These are phyloP conservation scores for Orthosia gothica DNA, from an alignment of 2,888 invertebrate genomes.

Conservation along the genomic window DNA sequence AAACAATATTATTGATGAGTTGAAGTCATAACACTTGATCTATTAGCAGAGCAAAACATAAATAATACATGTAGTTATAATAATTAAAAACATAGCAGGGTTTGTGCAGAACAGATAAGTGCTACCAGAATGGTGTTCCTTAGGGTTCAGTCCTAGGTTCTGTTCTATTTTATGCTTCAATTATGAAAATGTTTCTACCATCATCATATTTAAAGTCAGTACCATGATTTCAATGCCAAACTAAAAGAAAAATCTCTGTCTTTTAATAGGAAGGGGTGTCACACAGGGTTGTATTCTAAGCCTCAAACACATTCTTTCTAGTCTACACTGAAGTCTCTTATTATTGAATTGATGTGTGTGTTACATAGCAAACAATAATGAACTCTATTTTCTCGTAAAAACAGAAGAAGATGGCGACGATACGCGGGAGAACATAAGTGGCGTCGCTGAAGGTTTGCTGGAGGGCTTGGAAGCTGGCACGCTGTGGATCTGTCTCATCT, in stretches of 20 bases:
- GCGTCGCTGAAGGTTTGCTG: constrained; percentile 90
- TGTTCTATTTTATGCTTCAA: neutral
- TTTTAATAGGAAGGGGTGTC: too few relatives aligned
- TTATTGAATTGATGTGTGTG: too few relatives aligned
- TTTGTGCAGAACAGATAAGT: too few relatives aligned
- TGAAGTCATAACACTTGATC: neutral
- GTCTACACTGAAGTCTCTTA: neutral
- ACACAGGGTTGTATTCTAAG: too few relatives aligned
- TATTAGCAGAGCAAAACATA: neutral
- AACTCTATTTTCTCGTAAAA: neutral
- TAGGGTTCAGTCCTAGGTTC: constrained; percentile 12
- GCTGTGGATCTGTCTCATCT: constrained; percentile 99
- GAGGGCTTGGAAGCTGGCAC: constrained; percentile 93
- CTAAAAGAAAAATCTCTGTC: too few relatives aligned
- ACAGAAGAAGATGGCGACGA: constrained; percentile 89
- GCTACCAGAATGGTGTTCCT: neutral
- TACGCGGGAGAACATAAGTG: constrained; percentile 86
- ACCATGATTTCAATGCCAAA: too few relatives aligned
- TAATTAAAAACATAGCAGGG: too few relatives aligned
- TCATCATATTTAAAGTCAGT: too few relatives aligned
- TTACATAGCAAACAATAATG: neutral
- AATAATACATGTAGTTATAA: too few relatives aligned
- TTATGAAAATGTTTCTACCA: neutral
- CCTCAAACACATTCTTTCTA: too few relatives aligned
- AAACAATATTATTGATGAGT: neutral